A percentile compares a stretch with the other conserved stretches of the same genome.
Evolutionary conservation across 2,797 vertebrate genomes (phyloP).

Genomic region (Orientallactaga sibirica): DNA sequence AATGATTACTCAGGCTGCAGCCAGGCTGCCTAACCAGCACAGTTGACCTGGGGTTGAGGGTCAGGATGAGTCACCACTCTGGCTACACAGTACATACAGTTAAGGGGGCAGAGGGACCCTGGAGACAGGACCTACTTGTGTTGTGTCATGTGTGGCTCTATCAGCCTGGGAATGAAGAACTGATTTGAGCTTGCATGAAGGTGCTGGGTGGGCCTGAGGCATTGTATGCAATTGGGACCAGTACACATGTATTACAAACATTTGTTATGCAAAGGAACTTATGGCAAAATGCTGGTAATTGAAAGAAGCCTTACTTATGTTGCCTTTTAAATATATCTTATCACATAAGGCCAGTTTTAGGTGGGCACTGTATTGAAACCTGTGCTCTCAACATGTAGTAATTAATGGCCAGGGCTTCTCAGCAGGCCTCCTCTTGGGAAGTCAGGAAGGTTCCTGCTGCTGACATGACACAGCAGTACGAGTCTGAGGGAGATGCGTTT

Average conservation of each 20-base stretch:
- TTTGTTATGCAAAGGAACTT: neutral
- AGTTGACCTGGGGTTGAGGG: neutral
- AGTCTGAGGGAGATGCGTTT: neutral
- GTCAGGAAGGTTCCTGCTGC: neutral
- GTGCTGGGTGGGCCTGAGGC: neutral
- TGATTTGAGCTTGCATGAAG: neutral
- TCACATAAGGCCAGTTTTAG: neutral
- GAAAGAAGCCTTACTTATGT: neutral
- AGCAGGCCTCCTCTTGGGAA: neutral
- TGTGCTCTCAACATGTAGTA: neutral
- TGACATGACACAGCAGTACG: accelerated
- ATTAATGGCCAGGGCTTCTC: neutral
- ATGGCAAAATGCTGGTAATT: neutral
- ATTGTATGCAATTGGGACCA: neutral
- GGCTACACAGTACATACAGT: neutral
- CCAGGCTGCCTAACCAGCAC: neutral
- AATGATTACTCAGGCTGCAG: neutral
- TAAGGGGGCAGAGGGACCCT: neutral
- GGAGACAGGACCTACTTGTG: neutral
- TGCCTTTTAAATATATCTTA: neutral
- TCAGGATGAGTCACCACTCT: neutral
- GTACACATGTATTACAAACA: neutral
- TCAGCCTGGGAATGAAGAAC: neutral
- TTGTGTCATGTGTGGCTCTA: neutral
- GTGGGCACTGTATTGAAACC: neutral